Evolutionary conservation across 2,113 vertebrate genomes (phyloP).

Genomic region (Centropus unirufus): DNA sequence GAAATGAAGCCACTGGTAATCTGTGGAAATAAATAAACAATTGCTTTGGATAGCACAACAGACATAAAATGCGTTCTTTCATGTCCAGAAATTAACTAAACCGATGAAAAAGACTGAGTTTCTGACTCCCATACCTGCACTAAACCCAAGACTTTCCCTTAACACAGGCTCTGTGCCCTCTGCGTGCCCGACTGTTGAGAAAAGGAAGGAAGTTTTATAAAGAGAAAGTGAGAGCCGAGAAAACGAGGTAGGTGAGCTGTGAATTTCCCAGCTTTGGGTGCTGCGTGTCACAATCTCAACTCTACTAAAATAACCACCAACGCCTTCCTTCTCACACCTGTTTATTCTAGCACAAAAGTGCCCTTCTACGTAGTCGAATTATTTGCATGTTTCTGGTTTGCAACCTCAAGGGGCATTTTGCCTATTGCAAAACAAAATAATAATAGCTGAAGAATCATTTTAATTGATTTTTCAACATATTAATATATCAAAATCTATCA

Average conservation of each 20-base stretch:
- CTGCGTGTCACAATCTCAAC: not conserved
- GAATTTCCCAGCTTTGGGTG: not conserved
- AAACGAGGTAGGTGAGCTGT: not conserved
- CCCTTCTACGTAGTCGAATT: not conserved
- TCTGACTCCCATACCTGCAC: not conserved
- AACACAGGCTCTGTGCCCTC: not conserved
- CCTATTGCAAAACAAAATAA: not conserved
- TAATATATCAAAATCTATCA: not conserved
- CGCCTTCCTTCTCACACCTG: not conserved
- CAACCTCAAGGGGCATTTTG: not conserved
- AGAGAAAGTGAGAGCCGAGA: not conserved
- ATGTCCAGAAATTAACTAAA: not conserved
- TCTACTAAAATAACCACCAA: not conserved
- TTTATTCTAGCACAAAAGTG: not conserved
- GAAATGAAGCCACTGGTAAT: not conserved
- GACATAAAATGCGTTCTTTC: not conserved
- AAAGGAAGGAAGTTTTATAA: not conserved
- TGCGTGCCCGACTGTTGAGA: not conserved
- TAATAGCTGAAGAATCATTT: not conserved
- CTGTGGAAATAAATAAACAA: not conserved
- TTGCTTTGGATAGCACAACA: not conserved
- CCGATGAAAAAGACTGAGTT: not conserved
- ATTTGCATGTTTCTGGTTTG: slow-evolving; percentile 7
- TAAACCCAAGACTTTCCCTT: not conserved
- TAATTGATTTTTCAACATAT: not conserved